Conservation (phyloP, 2,888 invertebrate species). For the Ceraclea dissimilis region DNA sequence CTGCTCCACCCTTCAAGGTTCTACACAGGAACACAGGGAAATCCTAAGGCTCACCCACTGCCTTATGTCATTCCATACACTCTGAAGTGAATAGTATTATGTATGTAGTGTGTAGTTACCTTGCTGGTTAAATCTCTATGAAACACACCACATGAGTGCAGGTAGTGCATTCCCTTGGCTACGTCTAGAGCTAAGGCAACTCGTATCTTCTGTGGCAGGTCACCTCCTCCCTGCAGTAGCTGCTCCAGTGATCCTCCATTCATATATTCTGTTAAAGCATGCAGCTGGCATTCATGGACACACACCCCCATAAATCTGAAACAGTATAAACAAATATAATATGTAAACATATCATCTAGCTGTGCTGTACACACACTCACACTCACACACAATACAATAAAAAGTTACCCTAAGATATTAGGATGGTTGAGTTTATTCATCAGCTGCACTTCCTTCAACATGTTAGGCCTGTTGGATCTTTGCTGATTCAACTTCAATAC, state of each 20-base stretch:
- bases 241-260: slow-evolving; percentile 92
- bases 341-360: not conserved
- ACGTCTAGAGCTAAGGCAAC: slow-evolving; percentile 83
- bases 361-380: too few relatives aligned
- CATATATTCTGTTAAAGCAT: slow-evolving; percentile 93
- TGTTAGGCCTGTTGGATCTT: slow-evolving; percentile 88
- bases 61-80: too few relatives aligned
- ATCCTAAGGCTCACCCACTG: too few relatives aligned
- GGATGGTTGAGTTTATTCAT: slow-evolving; percentile 93
- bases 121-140: slow-evolving; percentile 95
- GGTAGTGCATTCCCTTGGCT: slow-evolving; percentile 85
- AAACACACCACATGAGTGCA: slow-evolving; percentile 87
- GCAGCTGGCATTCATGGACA: slow-evolving; percentile 92
- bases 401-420: slow-evolving; percentile 77
- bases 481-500: slow-evolving; percentile 95
- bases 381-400: too few relatives aligned
- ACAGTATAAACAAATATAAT: not conserved
- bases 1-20: too few relatives aligned
- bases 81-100: too few relatives aligned
- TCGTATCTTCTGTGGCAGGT: slow-evolving; percentile 71
- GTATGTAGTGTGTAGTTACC: too few relatives aligned
- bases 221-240: slow-evolving; percentile 67
- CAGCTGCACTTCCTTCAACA: slow-evolving; percentile 93
- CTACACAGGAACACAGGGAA: too few relatives aligned
- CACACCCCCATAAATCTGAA: slow-evolving; percentile 94